Base-by-base conservation (phyloP, 2,888 invertebrate genomes). In the Euzetes globulus region DNA sequence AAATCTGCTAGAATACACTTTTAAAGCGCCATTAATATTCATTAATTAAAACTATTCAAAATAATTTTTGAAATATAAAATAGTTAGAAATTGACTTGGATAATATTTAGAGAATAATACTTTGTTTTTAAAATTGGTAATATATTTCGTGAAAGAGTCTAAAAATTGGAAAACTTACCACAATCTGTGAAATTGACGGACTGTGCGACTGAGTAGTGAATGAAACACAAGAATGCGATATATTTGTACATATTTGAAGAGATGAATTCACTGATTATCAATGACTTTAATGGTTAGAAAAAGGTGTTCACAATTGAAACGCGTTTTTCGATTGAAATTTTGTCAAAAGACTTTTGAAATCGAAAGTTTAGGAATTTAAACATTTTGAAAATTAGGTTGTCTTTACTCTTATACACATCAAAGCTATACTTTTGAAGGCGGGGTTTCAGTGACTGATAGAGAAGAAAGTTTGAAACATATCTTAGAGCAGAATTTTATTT, bases 151-250 rank as follows among this genome's bases (percentile, higher is more conserved):
- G n/a, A n/a, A n/a, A n/a, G n/a, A n/a, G n/a, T n/a, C n/a, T 19
- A 52, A 58, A 25, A 15, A n/a, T 22, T 47, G 19, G 33, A 47
- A 70, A 11, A 45, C 75, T 70, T 60, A 75, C 76, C 76, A 52
- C 76, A 76, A 71, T 76, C 76, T 25, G 72, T 76, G 45, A 76
- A 76, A 68, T 76, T 75, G 58, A 75, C 75, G 17, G 65, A 68
- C 58, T 75, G 73, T 70, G 72, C 65, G 19, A 13, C 4, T 17
- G 71, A n/a, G 19, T 45, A 58, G 25, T 45, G 25, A 17, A n/a
- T 19, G 27, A 60, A 47, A 60, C 50, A 27, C 1, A 75, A 63
- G 19, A 60, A 63, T 65, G n/a, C 45, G 47, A 47, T 27, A 65
- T 27, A 65, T 33, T 17, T 65, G n/a, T 19, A 33, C 73, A 73